phyloP scores from a whole-genome alignment of 2,888 invertebrate genomes.

The Diarsia dahlii region DNA sequence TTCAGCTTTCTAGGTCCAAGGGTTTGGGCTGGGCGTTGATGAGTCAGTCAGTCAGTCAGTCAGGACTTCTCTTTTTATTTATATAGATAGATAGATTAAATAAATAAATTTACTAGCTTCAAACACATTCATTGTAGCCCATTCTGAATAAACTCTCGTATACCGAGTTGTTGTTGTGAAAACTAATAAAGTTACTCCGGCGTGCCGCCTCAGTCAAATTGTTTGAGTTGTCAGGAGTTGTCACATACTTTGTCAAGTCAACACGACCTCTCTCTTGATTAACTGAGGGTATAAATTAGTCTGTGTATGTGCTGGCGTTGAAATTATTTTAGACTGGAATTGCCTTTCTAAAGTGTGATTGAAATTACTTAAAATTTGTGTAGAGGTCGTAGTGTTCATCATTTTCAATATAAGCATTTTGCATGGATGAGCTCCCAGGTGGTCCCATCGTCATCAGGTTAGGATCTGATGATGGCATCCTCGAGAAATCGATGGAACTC shows the following conservation, averaged over 20 bases:
- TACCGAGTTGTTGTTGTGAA: conserved; percentile 15
- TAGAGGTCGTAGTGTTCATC: neutral
- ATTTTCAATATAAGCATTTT: too few species aligned
- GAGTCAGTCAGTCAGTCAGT: too few species aligned
- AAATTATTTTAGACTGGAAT: neutral
- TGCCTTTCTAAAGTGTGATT: neutral
- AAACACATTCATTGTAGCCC: neutral
- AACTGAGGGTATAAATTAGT: conserved; percentile 15
- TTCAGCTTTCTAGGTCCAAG: too few species aligned
- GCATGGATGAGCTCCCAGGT: too few species aligned
- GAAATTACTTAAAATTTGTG: neutral
- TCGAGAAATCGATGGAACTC: too few species aligned
- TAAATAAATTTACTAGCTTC: neutral
- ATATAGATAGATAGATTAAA: too few species aligned
- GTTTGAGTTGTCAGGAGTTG: conserved; percentile 49
- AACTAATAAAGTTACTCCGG: conserved; percentile 28
- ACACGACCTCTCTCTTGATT: conserved; percentile 47
- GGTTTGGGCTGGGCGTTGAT: too few species aligned
- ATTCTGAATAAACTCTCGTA: conserved; percentile 15
- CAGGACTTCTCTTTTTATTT: too few species aligned
- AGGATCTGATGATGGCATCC: too few species aligned
- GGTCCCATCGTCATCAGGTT: too few species aligned
- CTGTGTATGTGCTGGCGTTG: neutral
- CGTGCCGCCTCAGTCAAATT: conserved; percentile 16
- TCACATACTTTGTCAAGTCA: conserved; percentile 48